phyloP scores from a whole-genome alignment of 2,113 vertebrate genomes.

The Carassius auratus region DNA sequence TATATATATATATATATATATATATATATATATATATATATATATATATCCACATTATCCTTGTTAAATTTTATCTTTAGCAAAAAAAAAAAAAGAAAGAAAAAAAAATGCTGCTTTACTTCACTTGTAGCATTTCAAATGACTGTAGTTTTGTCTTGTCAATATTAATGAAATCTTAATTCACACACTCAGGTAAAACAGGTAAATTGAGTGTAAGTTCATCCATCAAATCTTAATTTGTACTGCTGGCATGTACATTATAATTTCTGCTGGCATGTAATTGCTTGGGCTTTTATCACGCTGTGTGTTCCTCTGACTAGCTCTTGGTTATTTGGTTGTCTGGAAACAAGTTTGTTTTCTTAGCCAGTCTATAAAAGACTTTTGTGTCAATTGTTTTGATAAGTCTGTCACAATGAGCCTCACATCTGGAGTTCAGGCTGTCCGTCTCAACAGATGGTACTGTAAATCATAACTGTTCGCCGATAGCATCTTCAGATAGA shows the following conservation, averaged over 20 bases:
- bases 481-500: conserved; percentile 50
- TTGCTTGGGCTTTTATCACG: conserved; percentile 4
- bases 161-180: not conserved
- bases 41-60: too few species aligned
- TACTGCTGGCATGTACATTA: not conserved
- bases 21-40: too few species aligned
- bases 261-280: not conserved
- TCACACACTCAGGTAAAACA: not conserved
- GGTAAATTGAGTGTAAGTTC: not conserved
- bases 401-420: conserved; percentile 48
- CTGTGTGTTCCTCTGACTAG: not conserved
- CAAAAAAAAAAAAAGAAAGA: not conserved
- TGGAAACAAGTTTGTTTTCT: conserved; percentile 46
- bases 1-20: too few species aligned
- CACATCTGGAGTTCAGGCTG: conserved; percentile 26
- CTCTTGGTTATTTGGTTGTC: conserved; percentile 21
- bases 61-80: not conserved
- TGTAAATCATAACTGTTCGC: conserved; percentile 26
- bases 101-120: not conserved
- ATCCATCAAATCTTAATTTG: not conserved
- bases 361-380: conserved; percentile 41
- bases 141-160: not conserved
- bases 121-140: not conserved
- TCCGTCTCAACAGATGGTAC: conserved; percentile 22
- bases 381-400: conserved; percentile 55